Base-by-base conservation (phyloP, 2,113 vertebrate genomes). In the Lasiurus cinereus region DNA sequence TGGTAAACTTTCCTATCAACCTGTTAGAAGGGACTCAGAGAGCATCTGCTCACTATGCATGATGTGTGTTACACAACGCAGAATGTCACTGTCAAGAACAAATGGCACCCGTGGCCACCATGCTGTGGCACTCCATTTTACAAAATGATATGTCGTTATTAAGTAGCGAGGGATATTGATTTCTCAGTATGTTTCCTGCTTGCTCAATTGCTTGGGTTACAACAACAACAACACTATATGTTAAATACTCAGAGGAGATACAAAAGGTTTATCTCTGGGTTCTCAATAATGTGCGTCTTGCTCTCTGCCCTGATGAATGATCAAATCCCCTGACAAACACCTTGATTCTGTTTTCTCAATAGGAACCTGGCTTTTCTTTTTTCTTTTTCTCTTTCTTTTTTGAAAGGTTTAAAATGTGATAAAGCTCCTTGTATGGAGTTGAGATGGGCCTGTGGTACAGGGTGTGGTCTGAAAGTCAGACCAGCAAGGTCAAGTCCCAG, bases 61-160 rank as follows among this genome's bases (percentile, higher is more conserved):
- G 43, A 43, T 83, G 8, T 3, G 46, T 90, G 1, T 94, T 91
- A 91, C 24, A 84, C 19, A 33, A 1, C 36, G 70, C 14, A 97
- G 48, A n/a, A 83, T 93, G 90, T 92, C 95, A 96, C 77, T 62
- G 54, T 70, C 12, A 76, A 96, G 95, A 96, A 87, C 66, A 96
- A 95, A 97, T 83, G 88, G 27, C 15, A 89, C 96, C 88, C 94
- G 50, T 18, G 93, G 73, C 43, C 93, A 88, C 48, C 85, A 91
- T 72, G 87, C 97, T 96, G 96, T 4, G 3, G n/a, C 79, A 96
- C 90, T 73, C 16, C 87, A 80, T 92, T 96, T 94, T 24, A 96
- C 96, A 10, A 97, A 97, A 98, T 79, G 22, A 94, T 97, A 96
- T 96, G 96, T 94, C 69, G 19, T 96, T 98, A 96, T 97, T 97